phyloP scores from a whole-genome alignment of 2,888 invertebrate genomes.

The Fragum fragum region DNA sequence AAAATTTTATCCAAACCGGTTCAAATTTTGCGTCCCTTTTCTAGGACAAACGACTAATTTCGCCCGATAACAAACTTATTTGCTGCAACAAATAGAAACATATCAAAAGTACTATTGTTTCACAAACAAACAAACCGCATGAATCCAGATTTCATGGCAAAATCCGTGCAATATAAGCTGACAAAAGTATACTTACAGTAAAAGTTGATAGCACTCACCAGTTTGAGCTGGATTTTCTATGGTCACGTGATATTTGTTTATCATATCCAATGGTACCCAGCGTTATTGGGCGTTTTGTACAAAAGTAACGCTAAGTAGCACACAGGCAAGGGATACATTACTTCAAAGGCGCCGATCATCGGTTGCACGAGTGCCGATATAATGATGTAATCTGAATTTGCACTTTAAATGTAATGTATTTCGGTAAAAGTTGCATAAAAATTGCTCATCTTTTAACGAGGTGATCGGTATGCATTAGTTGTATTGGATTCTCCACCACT shows the following conservation, averaged over 20 bases:
- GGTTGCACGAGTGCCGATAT: background rate
- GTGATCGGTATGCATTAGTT: too few relatives aligned
- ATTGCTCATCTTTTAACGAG: too few relatives aligned
- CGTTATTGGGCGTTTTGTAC: background rate
- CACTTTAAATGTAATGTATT: too few relatives aligned
- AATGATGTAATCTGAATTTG: background rate
- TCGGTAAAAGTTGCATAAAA: too few relatives aligned
- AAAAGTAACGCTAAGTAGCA: background rate
- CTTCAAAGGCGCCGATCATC: background rate
- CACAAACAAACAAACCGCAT: background rate
- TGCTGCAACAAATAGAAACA: background rate
- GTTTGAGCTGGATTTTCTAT: conserved; percentile 59
- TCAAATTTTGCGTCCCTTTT: background rate
- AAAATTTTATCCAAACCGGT: background rate
- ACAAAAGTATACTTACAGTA: conserved; percentile 12
- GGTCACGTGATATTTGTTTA: conserved; percentile 67
- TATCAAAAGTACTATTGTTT: background rate
- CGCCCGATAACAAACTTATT: background rate
- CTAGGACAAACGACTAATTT: background rate
- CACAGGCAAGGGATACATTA: background rate
- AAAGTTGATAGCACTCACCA: conserved; percentile 35
- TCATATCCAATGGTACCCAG: conserved; percentile 46
- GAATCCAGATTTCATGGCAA: background rate
- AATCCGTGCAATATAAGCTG: background rate
- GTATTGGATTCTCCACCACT: too few relatives aligned